Evolutionary conservation across 2,888 invertebrate genomes (phyloP).

Genomic region (Netelia virgata): DNA sequence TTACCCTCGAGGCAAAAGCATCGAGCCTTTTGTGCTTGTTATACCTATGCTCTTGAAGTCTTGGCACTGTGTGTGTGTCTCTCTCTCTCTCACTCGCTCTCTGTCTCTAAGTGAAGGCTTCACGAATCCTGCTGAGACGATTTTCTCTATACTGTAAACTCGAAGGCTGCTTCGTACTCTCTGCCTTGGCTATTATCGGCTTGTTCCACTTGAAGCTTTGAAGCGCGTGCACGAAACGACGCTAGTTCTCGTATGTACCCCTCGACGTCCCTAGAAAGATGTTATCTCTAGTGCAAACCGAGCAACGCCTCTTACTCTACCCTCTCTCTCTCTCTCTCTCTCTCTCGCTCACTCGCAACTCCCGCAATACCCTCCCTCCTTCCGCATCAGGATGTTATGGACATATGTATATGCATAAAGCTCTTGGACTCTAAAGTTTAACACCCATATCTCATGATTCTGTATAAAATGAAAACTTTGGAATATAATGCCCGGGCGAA

Average conservation of each 20-base stretch:
- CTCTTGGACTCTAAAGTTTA: slow-evolving; percentile 61
- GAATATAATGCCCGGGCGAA: slow-evolving; percentile 47
- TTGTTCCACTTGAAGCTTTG: slow-evolving; percentile 68
- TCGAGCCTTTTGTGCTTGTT: slow-evolving; percentile 46
- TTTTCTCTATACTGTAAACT: slow-evolving; percentile 43
- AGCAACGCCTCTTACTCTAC: slow-evolving; percentile 52
- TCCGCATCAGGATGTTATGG: neutral
- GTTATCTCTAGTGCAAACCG: slow-evolving; percentile 59
- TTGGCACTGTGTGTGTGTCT: slow-evolving; percentile 34
- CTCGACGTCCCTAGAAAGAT: slow-evolving; percentile 58
- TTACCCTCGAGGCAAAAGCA: slow-evolving; percentile 53
- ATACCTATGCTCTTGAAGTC: slow-evolving; percentile 48
- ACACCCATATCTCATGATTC: slow-evolving; percentile 51
- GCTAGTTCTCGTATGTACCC: slow-evolving; percentile 36
- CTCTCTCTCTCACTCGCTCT: slow-evolving; percentile 36
- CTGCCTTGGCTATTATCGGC: slow-evolving; percentile 68
- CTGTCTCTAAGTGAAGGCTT: neutral
- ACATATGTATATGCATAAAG: slow-evolving; percentile 26
- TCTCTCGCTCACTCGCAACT: neutral
- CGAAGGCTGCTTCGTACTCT: slow-evolving; percentile 24
- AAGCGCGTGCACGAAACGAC: slow-evolving; percentile 63
- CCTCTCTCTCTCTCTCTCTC: slow-evolving; percentile 11
- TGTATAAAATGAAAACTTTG: slow-evolving; percentile 66
- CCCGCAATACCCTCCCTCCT: slow-evolving; percentile 1
- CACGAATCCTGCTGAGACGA: slow-evolving; percentile 61